Evolutionary conservation across 2,113 vertebrate species (phyloP).

Genomic region (Pollachius pollachius): DNA sequence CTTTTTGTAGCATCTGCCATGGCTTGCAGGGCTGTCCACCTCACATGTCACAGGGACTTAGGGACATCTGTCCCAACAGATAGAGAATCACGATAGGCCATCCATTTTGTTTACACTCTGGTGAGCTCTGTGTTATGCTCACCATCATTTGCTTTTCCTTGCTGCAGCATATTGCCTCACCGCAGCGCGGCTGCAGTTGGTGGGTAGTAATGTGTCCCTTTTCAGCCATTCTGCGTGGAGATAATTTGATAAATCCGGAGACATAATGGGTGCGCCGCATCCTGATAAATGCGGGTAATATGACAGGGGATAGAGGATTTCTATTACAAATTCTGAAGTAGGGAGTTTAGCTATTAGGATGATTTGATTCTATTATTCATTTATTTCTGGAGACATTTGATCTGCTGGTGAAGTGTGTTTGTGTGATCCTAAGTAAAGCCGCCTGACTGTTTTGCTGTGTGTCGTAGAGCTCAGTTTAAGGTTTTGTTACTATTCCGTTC

Average conservation of each 20-base stretch:
- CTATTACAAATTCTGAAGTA: constrained; percentile 64
- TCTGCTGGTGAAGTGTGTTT: constrained; percentile 46
- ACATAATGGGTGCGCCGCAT: constrained; percentile 72
- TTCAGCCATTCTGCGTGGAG: constrained; percentile 68
- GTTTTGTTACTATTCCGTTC: constrained; percentile 34
- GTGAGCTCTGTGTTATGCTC: constrained; percentile 68
- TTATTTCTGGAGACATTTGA: constrained; percentile 45
- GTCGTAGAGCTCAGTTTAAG: constrained; percentile 17
- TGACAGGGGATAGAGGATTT: constrained; percentile 68
- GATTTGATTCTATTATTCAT: constrained; percentile 61
- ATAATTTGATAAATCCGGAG: constrained; percentile 77
- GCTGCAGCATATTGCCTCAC: constrained; percentile 67
- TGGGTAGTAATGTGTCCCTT: constrained; percentile 74
- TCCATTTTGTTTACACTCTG: constrained; percentile 67
- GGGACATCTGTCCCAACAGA: constrained; percentile 79
- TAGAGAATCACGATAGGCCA: constrained; percentile 69
- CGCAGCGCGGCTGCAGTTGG: constrained; percentile 62
- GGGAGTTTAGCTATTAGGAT: constrained; percentile 60
- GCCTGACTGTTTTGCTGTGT: constrained; percentile 28
- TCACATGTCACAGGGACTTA: constrained; percentile 66
- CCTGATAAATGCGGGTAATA: constrained; percentile 75
- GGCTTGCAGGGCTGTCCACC: constrained; percentile 73
- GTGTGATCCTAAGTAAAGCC: constrained; percentile 29
- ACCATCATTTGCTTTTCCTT: constrained; percentile 71
- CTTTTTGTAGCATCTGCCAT: constrained; percentile 76